Evolutionary conservation across 2,113 vertebrate species (phyloP).

Genomic region (Hypocryptadius cinnamomeus): DNA sequence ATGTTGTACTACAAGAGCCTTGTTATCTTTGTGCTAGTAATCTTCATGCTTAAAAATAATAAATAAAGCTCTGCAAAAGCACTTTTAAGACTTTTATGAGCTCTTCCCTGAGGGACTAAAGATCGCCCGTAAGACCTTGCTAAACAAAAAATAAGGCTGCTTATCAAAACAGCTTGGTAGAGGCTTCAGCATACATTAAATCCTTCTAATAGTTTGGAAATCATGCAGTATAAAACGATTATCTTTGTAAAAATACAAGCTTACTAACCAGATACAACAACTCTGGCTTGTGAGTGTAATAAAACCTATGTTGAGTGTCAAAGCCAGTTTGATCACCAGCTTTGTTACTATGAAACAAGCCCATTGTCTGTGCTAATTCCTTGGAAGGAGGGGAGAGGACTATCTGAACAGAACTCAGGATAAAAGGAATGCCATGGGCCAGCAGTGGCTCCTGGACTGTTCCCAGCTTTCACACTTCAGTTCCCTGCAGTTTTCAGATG

Average conservation of each 20-base stretch:
- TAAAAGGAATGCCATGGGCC: not conserved
- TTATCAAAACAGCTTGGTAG: slow-evolving; percentile 39
- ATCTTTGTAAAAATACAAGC: slow-evolving; percentile 30
- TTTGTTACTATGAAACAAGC: not conserved
- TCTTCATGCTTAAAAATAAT: slow-evolving; percentile 53
- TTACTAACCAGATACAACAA: not conserved
- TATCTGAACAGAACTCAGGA: not conserved
- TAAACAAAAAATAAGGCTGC: slow-evolving; percentile 57
- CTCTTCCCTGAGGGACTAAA: slow-evolving; percentile 39
- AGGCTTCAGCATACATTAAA: slow-evolving; percentile 31
- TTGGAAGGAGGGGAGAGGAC: not conserved
- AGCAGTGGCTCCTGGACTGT: not conserved
- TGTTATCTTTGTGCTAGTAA: slow-evolving; percentile 61
- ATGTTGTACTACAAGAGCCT: slow-evolving; percentile 61
- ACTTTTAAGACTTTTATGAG: slow-evolving; percentile 56
- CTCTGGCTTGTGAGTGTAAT: not conserved
- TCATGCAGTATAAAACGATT: slow-evolving; percentile 14
- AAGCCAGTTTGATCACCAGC: not conserved
- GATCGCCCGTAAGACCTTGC: slow-evolving; percentile 54
- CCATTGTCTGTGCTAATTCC: not conserved
- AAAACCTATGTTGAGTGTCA: not conserved
- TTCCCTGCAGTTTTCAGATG: not conserved
- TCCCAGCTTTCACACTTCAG: not conserved
- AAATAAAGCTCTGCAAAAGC: slow-evolving; percentile 52
- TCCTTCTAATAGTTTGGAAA: slow-evolving; percentile 42